Evolutionary conservation across 1,140 invertebrate species (phyloP).

Genomic region (Bombus turneri): DNA sequence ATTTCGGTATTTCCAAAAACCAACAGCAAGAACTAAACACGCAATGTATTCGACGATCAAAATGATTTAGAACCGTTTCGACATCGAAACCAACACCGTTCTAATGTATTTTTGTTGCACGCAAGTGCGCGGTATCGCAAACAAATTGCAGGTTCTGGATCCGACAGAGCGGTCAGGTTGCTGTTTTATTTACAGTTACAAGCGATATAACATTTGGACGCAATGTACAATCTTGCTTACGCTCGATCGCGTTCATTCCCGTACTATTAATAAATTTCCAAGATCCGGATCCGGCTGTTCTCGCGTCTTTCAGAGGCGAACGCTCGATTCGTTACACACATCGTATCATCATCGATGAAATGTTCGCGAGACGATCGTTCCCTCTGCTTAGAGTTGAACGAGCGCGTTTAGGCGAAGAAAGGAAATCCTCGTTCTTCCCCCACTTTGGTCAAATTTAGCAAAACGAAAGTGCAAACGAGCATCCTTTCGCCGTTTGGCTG

Average conservation of each 20-base stretch:
- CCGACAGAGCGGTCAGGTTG: neutral
- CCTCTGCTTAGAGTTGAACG: neutral
- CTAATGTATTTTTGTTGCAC: neutral
- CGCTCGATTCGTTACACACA: neutral
- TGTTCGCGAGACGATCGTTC: slow-evolving; percentile 6
- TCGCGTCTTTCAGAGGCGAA: neutral
- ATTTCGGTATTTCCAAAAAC: neutral
- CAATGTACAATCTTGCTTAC: slow-evolving; percentile 6
- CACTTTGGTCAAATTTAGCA: too few relatives aligned
- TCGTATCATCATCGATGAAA: neutral
- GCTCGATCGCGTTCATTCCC: neutral
- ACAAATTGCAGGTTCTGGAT: neutral
- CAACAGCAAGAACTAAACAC: neutral
- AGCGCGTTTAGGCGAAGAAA: too few relatives aligned
- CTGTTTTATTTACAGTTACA: neutral
- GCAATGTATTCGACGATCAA: neutral
- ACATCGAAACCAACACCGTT: too few relatives aligned
- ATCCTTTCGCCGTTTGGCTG: too few relatives aligned
- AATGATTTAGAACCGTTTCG: neutral
- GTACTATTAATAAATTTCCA: slow-evolving; percentile 33
- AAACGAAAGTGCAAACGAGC: too few relatives aligned
- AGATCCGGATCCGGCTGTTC: neutral
- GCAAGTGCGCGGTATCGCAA: too few relatives aligned
- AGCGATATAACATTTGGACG: neutral
- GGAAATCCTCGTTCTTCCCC: too few relatives aligned